Percentiles rank a stretch among this genome's conserved stretches.
Conservation (phyloP, 2,888 invertebrate species). For the Heliconius hortense region DNA sequence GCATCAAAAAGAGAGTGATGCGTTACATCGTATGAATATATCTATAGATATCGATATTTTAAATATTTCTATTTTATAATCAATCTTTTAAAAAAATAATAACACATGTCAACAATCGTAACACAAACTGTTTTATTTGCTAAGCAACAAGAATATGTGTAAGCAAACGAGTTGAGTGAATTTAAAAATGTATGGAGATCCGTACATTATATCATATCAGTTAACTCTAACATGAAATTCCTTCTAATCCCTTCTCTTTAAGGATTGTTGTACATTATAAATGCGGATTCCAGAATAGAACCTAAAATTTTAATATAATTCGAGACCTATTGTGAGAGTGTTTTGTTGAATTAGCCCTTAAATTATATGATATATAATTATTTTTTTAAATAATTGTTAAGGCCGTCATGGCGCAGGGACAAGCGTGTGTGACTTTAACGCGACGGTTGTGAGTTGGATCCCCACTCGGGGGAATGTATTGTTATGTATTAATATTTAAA, state of each 20-base stretch:
- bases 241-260: constrained; percentile 4
- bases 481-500: too few relatives aligned
- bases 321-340: fast-evolving
- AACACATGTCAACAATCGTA: background rate
- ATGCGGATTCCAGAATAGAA: background rate
- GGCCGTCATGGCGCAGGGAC: too few relatives aligned
- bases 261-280: constrained; percentile 19
- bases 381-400: too few relatives aligned
- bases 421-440: too few relatives aligned
- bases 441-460: too few relatives aligned
- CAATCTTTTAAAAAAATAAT: background rate
- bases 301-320: background rate
- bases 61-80: background rate
- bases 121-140: background rate
- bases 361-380: too few relatives aligned
- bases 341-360: too few relatives aligned
- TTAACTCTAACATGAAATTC: constrained; percentile 16
- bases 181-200: constrained; percentile 2
- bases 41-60: too few relatives aligned
- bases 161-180: background rate
- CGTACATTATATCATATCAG: background rate
- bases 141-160: background rate
- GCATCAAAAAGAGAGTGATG: too few relatives aligned
- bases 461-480: too few relatives aligned
- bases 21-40: too few relatives aligned